Conservation (phyloP, 1,140 invertebrate species). For the Maniola jurtina region DNA sequence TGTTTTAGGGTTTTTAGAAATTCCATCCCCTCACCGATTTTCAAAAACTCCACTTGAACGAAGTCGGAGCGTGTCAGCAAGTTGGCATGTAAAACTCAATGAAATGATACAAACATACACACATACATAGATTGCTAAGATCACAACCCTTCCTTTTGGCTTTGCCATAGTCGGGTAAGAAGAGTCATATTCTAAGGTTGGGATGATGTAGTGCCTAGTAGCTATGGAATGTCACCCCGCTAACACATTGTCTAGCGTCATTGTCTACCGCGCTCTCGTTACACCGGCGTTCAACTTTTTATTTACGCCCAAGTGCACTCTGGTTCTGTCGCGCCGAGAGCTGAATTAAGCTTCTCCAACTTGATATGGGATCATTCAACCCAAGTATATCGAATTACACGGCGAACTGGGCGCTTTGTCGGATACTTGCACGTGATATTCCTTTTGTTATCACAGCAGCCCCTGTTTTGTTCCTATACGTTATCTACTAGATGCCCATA, state of each 20-base stretch:
- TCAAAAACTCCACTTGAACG: too few relatives aligned
- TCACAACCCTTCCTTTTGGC: too few relatives aligned
- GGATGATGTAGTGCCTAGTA: conserved; percentile 56
- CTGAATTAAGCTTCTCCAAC: conserved; percentile 73
- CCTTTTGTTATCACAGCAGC: conserved; percentile 18
- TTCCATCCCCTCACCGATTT: too few relatives aligned
- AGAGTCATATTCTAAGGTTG: conserved; percentile 20
- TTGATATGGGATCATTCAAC: conserved; percentile 79
- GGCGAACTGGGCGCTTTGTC: conserved; percentile 70
- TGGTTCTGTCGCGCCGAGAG: conserved; percentile 68
- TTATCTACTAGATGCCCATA: not conserved
- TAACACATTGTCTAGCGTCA: conserved; percentile 72
- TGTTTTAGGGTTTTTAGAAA: too few relatives aligned
- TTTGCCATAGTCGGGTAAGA: too few relatives aligned
- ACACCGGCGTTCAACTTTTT: conserved; percentile 74
- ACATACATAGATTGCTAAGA: too few relatives aligned
- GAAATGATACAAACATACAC: too few relatives aligned
- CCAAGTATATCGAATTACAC: conserved; percentile 73
- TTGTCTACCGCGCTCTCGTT: conserved; percentile 67
- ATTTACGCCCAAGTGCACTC: conserved; percentile 76
- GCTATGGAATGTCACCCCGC: conserved; percentile 63
- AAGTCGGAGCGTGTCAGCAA: too few relatives aligned
- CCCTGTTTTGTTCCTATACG: not conserved
- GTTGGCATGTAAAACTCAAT: too few relatives aligned
- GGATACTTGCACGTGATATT: conserved; percentile 69